phyloP scores from a whole-genome alignment of 2,797 vertebrate species.

The Acanthornis magna region DNA sequence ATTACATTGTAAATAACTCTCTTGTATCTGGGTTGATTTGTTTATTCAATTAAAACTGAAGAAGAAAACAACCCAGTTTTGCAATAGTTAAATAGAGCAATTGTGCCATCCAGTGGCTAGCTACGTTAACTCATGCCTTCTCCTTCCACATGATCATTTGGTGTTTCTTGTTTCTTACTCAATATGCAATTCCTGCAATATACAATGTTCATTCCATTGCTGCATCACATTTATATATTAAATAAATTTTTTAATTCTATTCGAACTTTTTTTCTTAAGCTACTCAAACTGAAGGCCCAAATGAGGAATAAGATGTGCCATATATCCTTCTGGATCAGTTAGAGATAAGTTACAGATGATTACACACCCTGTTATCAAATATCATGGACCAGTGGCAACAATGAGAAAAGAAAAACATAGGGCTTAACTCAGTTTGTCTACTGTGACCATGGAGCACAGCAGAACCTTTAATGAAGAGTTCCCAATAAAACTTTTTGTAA shows the following conservation, averaged over 20 bases:
- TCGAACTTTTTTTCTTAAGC: background rate
- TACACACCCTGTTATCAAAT: background rate
- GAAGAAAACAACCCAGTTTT: background rate
- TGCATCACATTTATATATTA: background rate
- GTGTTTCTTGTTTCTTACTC: background rate
- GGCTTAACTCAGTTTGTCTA: background rate
- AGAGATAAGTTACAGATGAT: background rate
- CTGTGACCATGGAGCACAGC: background rate
- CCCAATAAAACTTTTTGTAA: background rate
- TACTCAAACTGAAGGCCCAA: background rate
- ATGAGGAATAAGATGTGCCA: background rate
- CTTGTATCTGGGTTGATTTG: background rate
- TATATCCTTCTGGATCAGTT: background rate
- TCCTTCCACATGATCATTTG: background rate
- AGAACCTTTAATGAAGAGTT: background rate
- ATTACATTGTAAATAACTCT: background rate
- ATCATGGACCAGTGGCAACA: background rate
- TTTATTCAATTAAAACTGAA: background rate
- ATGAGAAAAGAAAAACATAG: background rate
- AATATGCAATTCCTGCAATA: background rate
- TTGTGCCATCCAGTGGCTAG: conserved; percentile 62
- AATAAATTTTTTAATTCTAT: background rate
- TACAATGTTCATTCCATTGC: background rate
- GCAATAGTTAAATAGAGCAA: conserved; percentile 60
- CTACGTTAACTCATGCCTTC: background rate